phyloP scores from a whole-genome alignment of 2,113 vertebrate species.

The Percopsis transmontana region DNA sequence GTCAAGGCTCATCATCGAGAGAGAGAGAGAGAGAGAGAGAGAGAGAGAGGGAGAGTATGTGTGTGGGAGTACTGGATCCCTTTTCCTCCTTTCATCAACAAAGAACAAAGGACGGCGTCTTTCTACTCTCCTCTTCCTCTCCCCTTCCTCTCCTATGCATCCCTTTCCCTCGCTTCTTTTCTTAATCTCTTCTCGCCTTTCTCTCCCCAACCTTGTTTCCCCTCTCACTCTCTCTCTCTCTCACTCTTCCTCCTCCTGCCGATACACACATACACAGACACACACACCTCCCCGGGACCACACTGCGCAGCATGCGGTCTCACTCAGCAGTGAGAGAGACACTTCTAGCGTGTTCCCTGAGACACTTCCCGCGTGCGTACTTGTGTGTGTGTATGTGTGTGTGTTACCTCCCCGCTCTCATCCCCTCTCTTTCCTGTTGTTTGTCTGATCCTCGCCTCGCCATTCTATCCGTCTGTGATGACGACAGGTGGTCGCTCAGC shows the following conservation, averaged over 20 bases:
- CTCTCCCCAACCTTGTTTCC: slow-evolving; percentile 52
- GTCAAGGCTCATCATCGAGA: slow-evolving; percentile 67
- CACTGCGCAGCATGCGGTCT: slow-evolving; percentile 55
- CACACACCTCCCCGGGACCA: slow-evolving; percentile 54
- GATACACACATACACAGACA: slow-evolving; percentile 43
- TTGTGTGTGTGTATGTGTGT: too few species aligned
- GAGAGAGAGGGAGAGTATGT: slow-evolving; percentile 13
- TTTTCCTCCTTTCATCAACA: slow-evolving; percentile 74
- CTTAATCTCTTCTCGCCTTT: slow-evolving; percentile 7
- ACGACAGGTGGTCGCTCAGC: not conserved
- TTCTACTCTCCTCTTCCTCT: slow-evolving; percentile 38
- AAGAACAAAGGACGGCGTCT: slow-evolving; percentile 74
- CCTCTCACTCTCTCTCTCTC: slow-evolving; percentile 68
- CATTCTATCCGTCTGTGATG: too few species aligned
- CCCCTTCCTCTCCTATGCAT: slow-evolving; percentile 31
- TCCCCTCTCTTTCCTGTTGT: too few species aligned
- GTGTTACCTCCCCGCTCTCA: too few species aligned
- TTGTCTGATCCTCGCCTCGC: too few species aligned
- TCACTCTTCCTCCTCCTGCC: slow-evolving; percentile 41
- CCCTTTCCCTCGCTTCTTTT: slow-evolving; percentile 23
- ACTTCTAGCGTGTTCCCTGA: slow-evolving; percentile 11
- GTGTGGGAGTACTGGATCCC: slow-evolving; percentile 42
- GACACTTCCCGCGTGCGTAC: too few species aligned
- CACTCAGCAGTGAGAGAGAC: slow-evolving; percentile 1
- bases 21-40: slow-evolving; percentile 7